Percentiles rank a stretch among this genome's conserved stretches.
These are phyloP conservation scores for Borostomias antarcticus DNA, from an alignment of 2,797 vertebrate genomes.

Conservation along the genomic window DNA sequence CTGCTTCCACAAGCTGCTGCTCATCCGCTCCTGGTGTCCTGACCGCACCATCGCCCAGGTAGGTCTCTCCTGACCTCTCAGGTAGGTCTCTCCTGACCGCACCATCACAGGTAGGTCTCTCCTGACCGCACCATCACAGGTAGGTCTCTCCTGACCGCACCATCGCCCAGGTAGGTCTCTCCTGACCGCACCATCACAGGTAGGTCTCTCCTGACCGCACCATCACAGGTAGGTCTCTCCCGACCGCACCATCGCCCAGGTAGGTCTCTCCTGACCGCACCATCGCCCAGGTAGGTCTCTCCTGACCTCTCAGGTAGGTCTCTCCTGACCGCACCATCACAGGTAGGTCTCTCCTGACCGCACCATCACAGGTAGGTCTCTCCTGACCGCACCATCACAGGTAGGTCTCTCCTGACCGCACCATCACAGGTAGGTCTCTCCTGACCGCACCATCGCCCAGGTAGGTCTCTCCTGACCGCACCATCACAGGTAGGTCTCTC, in stretches of 20 bases:
- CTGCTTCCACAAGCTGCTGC: constrained; percentile 88
- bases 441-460: not conserved
- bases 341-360: not conserved
- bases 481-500: not conserved
- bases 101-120: not conserved
- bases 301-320: not conserved
- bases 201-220: no score
- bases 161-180: not conserved
- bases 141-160: not conserved
- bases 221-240: not conserved
- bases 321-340: not conserved
- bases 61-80: constrained; percentile 9
- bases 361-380: not conserved
- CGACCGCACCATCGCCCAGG: not conserved
- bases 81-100: not conserved
- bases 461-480: no score
- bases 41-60: constrained; percentile 97
- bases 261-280: not conserved
- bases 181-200: no score
- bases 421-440: not conserved
- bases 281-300: not conserved
- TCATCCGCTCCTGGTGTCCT: constrained; percentile 95
- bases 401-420: not conserved
- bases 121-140: not conserved
- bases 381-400: no score